Conservation (phyloP, 1,140 invertebrate species). For the Cotesia glomerata region DNA sequence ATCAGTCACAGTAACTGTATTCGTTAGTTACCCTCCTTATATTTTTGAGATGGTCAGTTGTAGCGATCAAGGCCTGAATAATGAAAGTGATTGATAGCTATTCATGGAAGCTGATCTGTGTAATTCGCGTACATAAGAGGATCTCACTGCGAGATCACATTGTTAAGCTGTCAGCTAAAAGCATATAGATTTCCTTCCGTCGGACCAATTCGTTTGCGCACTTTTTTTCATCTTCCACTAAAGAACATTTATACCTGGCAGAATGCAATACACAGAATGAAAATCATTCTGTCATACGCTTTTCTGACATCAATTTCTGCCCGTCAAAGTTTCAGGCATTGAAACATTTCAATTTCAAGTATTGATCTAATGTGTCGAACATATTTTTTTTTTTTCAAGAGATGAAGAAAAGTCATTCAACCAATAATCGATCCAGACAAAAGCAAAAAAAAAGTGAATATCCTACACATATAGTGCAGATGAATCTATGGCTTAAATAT, state of each 20-base stretch:
- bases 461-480: neutral
- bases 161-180: constrained; percentile 44
- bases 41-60: constrained; percentile 13
- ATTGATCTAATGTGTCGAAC: neutral
- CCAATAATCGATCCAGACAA: neutral
- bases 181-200: constrained; percentile 28
- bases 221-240: constrained; percentile 27
- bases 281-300: constrained; percentile 26
- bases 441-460: neutral
- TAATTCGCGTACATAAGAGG: constrained; percentile 50
- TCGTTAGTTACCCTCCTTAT: neutral
- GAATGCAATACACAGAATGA: constrained; percentile 16
- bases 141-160: constrained; percentile 37
- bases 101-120: constrained; percentile 47
- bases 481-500: neutral
- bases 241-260: constrained; percentile 12
- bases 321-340: neutral
- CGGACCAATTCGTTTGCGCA: constrained; percentile 40
- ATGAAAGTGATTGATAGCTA: constrained; percentile 46
- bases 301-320: constrained; percentile 2
- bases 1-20: neutral
- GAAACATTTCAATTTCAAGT: constrained; percentile 20
- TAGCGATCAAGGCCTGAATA: constrained; percentile 5
- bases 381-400: neutral
- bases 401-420: neutral